phyloP scores from a whole-genome alignment of 2,113 vertebrate genomes.

The Sturnira hondurensis region DNA sequence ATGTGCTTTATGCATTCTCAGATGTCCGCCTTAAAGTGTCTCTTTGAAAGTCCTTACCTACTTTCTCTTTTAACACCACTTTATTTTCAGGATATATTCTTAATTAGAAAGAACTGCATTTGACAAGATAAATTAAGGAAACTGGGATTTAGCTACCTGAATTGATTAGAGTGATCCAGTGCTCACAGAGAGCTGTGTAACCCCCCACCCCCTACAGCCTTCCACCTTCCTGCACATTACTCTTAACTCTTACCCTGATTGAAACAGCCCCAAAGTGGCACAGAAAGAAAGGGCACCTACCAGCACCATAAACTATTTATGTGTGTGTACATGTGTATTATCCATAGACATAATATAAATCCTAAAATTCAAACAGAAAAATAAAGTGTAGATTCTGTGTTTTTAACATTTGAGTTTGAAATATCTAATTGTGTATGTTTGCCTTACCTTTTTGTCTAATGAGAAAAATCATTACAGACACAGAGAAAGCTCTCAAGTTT shows the following conservation, averaged over 20 bases:
- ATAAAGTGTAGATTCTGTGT: not conserved
- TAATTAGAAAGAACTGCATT: slow-evolving; percentile 34
- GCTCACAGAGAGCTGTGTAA: not conserved
- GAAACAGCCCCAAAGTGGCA: not conserved
- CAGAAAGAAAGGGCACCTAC: not conserved
- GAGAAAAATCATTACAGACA: not conserved
- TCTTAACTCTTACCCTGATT: not conserved
- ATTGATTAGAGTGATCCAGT: not conserved
- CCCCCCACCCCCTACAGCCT: not conserved
- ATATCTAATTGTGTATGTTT: not conserved
- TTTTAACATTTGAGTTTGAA: not conserved
- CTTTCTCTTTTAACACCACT: not conserved
- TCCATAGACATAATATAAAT: not conserved
- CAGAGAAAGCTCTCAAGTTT: not conserved
- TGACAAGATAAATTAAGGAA: slow-evolving; percentile 4
- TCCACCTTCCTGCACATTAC: not conserved
- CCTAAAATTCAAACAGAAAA: not conserved
- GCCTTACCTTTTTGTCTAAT: not conserved
- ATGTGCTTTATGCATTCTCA: not conserved
- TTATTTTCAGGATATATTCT: slow-evolving; percentile 19
- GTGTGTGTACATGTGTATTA: not conserved
- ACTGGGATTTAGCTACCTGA: not conserved
- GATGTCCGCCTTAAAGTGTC: not conserved
- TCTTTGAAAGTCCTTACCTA: slow-evolving; percentile 10
- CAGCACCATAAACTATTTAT: not conserved